Conservation (phyloP, 2,888 invertebrate species). For the Parnassius orleans region DNA sequence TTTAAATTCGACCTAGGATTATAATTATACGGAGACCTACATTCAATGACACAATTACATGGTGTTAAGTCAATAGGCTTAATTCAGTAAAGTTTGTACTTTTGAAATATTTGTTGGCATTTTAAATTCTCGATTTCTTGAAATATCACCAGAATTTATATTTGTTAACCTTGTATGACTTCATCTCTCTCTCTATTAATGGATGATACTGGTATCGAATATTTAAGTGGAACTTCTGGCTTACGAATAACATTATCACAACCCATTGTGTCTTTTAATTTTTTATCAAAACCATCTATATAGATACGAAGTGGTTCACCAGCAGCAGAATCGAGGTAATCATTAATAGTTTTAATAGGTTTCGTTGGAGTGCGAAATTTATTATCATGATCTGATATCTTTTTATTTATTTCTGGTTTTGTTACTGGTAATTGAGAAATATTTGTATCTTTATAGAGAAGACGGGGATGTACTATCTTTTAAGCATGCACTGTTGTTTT, state of each 20-base stretch:
- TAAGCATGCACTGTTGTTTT: constrained; percentile 35
- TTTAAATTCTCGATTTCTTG: constrained; percentile 40
- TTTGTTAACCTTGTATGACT: constrained; percentile 48
- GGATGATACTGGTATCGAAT: constrained; percentile 29
- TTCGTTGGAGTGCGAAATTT: constrained; percentile 35
- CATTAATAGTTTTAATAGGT: constrained; percentile 57
- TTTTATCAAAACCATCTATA: constrained; percentile 70
- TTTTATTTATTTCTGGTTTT: constrained; percentile 33
- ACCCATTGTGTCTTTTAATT: constrained; percentile 49
- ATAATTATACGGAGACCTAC: constrained; percentile 48
- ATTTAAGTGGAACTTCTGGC: constrained; percentile 33
- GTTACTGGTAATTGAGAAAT: constrained; percentile 23
- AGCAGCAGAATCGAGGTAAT: constrained; percentile 66
- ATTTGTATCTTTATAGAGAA: constrained; percentile 38
- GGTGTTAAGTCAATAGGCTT: constrained; percentile 65
- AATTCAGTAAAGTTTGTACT: constrained; percentile 52
- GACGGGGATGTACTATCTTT: constrained; percentile 40
- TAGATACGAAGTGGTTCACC: constrained; percentile 67
- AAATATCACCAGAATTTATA: constrained; percentile 44
- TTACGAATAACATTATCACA: constrained; percentile 41
- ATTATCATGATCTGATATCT: constrained; percentile 34
- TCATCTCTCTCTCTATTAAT: constrained; percentile 46
- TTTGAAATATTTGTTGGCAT: constrained; percentile 45
- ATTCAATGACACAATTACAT: constrained; percentile 46
- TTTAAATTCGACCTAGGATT: constrained; percentile 54